Evolutionary conservation across 2,888 invertebrate species (phyloP), one percentile per base, ranked within the genome.

Genomic region (Steinernema scapterisci): DNA sequence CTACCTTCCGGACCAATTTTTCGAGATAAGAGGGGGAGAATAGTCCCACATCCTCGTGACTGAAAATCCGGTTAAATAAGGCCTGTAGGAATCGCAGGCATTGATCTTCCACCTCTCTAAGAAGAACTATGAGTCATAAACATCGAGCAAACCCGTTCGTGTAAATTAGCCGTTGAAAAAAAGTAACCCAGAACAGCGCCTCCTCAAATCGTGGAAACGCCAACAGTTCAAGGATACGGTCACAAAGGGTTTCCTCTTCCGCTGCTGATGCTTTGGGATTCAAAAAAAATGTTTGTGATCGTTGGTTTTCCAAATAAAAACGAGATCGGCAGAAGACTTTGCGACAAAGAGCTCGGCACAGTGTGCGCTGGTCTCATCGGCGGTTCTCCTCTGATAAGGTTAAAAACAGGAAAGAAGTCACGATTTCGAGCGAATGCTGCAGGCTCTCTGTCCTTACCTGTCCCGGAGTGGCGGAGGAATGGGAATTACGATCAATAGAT

Each of bases 401-500:
- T 23, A 16, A 63, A 63, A 44, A 21, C 6, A 19, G 51, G 11
- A 27, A 31, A 31, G 63, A 63, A 63, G 63, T 31, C 63, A 63
- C 63, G 31, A 63, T 63, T 63, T 63, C 63, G 63, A 63, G 31
- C 27, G 63, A 31, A 31, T 25, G 63, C 63, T 63, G 63, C 63
- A 63, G 16, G 6, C 48, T 48, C 13, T 48, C 48, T 38, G 16
- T 48, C 51, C 70, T 43, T 48, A 82, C 77, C 56, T 63, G 16
- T 74, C 71, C 21, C 56, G 56, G 5, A 84, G 31, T 19, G 83
- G 80, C 27, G 81, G 78, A 16, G 80, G 77, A 38, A 83, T 71
- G 9, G 84, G 84, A 25, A 84, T 46, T 19, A 83, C 79, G 46
- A 79, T 73, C 48, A 75, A 46, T 44, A 83, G 71, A 0, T 78